phyloP scores from a whole-genome alignment of 2,797 vertebrate genomes.

The Phataginus tetradactyla region DNA sequence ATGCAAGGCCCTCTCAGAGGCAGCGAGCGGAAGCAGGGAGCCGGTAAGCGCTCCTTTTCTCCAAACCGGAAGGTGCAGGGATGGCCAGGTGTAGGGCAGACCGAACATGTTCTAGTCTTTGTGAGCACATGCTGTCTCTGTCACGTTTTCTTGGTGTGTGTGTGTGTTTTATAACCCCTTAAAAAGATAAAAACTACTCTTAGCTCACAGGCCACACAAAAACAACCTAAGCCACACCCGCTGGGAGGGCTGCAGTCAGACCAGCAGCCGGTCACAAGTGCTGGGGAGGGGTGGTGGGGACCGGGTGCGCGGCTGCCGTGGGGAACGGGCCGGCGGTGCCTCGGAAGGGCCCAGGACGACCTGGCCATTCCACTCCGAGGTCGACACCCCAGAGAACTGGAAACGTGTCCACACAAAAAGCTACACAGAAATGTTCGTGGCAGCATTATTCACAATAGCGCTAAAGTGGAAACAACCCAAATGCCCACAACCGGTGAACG shows the following conservation, averaged over 20 bases:
- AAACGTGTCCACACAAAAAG: background rate
- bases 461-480: background rate
- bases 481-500: background rate
- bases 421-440: background rate
- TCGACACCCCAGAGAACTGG: background rate
- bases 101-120: background rate
- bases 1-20: background rate
- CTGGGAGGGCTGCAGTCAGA: background rate
- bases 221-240: background rate
- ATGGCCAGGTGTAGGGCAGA: background rate
- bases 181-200: constrained; percentile 28
- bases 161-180: background rate
- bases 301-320: background rate
- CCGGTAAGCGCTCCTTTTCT: background rate
- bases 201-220: background rate
- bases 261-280: background rate
- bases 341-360: background rate
- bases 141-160: background rate
- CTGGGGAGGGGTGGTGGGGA: background rate
- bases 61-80: background rate
- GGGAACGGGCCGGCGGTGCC: background rate
- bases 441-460: background rate
- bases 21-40: background rate
- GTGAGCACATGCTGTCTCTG: background rate
- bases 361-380: background rate